Evolutionary conservation across 2,113 vertebrate genomes (phyloP).

Genomic region (Petromus typicus): DNA sequence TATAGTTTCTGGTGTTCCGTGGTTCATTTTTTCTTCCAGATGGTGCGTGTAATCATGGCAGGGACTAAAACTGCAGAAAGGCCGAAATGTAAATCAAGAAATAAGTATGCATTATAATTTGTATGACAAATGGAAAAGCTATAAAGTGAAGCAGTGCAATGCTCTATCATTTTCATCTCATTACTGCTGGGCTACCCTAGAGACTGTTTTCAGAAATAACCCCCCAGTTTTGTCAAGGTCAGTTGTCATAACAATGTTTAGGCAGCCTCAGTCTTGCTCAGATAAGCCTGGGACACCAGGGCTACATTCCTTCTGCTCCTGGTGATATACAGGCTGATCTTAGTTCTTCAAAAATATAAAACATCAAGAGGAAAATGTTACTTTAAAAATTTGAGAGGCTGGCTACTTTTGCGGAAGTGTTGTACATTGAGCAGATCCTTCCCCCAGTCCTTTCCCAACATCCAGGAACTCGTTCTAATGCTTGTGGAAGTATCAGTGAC

Average conservation of each 20-base stretch:
- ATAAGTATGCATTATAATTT: conserved; percentile 76
- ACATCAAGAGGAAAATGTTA: background rate
- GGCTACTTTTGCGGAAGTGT: background rate
- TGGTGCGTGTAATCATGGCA: conserved; percentile 75
- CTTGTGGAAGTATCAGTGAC: background rate
- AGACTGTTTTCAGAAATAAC: conserved; percentile 56
- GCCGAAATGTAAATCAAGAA: conserved; percentile 79
- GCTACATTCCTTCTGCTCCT: background rate
- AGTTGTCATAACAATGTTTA: background rate
- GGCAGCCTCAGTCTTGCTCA: background rate
- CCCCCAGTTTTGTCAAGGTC: conserved; percentile 59
- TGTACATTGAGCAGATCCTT: background rate
- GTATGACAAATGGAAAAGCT: conserved; percentile 70
- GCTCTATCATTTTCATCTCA: conserved; percentile 43
- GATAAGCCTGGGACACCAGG: background rate
- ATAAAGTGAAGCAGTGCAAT: conserved; percentile 61
- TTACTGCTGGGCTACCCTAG: conserved; percentile 57
- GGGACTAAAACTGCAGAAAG: conserved; percentile 67
- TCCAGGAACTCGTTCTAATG: background rate
- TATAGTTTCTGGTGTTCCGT: conserved; percentile 74
- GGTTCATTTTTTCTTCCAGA: conserved; percentile 79
- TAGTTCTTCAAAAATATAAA: background rate
- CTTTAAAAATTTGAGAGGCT: background rate
- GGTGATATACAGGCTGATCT: background rate
- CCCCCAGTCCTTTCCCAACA: background rate